Evolutionary conservation across 1,140 invertebrate species (phyloP).

Genomic region (Rhagoletis pomonella): DNA sequence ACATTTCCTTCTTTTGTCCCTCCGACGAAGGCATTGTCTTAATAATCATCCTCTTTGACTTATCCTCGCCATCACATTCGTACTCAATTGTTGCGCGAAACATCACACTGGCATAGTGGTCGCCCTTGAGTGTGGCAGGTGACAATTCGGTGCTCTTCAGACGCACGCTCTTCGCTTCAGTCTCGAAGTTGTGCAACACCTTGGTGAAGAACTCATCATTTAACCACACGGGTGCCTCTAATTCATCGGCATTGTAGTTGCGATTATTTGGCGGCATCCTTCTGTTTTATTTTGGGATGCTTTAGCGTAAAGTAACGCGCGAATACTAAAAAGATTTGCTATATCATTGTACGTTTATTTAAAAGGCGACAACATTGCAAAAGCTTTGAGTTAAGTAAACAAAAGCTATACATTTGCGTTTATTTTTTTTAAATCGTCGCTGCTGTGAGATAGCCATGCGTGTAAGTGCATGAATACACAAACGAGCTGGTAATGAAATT

Average conservation of each 20-base stretch:
- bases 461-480: too few species aligned
- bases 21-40: conserved; percentile 52
- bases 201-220: conserved; percentile 57
- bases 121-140: conserved; percentile 60
- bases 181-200: conserved; percentile 44
- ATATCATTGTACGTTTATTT: not conserved
- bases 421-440: too few species aligned
- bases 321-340: not conserved
- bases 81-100: conserved; percentile 59
- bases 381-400: too few species aligned
- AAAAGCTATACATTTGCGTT: too few species aligned
- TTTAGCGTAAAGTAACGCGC: not conserved
- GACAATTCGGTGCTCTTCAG: conserved; percentile 40
- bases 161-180: conserved; percentile 33
- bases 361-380: not conserved
- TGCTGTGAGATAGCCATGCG: too few species aligned
- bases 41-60: conserved; percentile 54
- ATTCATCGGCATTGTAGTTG: conserved; percentile 56
- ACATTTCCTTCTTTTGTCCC: conserved; percentile 51
- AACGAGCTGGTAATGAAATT: too few species aligned
- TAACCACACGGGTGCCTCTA: conserved; percentile 56
- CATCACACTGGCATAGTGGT: conserved; percentile 65
- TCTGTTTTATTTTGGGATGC: too few species aligned
- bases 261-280: conserved; percentile 5
- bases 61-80: not conserved